Evolutionary conservation across 2,888 invertebrate genomes (phyloP), one percentile per base, ranked within the genome.

Genomic region (Drosophila atripex): DNA sequence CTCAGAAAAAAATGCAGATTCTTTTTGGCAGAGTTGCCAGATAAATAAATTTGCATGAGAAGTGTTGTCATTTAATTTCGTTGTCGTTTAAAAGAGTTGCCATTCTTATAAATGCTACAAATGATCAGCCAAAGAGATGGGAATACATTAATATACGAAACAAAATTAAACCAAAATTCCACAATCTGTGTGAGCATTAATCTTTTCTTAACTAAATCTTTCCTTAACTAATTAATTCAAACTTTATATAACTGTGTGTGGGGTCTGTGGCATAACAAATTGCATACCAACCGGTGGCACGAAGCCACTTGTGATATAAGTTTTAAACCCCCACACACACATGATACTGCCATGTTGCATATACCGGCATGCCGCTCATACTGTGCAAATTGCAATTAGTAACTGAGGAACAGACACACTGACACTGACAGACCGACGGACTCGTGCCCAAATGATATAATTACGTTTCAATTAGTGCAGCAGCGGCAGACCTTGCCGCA

Each of bases 391-490:
- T 65, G 74, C 74, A 73, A 73, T 73, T 73, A 73, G 74, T 69
- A 74, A 30, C n/a, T 45, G 43, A 28, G 65, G 32, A 32, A 63
- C 25, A 47, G 39, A 41, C 47, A 21, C 43, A 39, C 38, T 28
- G 45, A 46, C 51, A 32, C 63, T 65, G 43, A 51, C 51, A 43
- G 30, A 43, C 43, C 16, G 52, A 63, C 25, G 25, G 52, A 46
- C 71, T 75, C 61, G 65, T 75, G 65, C 71, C 60, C 66, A 68
- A 76, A 76, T 65, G 70, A 73, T 71, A 76, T 76, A 76, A 76
- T 76, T 76, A 77, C 76, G 69, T 71, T 65, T 76, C 77, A 77
- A 76, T 76, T 74, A 77, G 68, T 71, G 69, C 56, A 54, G 56
- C 45, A 68, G 53, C 69, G 39, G n/a, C 47, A 70, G 70, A 57